Evolutionary conservation across 2,113 vertebrate genomes (phyloP).

Genomic region (Dipodomys ordii): DNA sequence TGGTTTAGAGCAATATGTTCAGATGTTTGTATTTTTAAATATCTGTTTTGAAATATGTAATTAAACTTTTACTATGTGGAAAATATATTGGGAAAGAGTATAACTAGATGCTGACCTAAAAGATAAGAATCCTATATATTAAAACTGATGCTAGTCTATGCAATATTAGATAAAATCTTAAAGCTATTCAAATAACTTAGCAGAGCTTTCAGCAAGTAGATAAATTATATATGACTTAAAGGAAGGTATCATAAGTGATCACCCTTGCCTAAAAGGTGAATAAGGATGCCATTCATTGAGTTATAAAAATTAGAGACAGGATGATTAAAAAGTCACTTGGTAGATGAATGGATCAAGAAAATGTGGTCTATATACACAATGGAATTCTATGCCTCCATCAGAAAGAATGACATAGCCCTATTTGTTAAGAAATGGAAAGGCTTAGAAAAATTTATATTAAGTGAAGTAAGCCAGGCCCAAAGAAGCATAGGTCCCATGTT

Average conservation of each 20-base stretch:
- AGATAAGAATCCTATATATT: constrained; percentile 19
- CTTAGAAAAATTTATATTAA: no score
- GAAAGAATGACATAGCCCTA: no score
- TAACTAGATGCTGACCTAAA: not conserved
- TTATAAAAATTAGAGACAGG: constrained; percentile 43
- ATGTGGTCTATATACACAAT: no score
- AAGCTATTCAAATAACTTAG: constrained; percentile 22
- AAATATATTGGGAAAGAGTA: not conserved
- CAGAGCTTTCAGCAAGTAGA: not conserved
- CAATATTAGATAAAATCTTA: constrained; percentile 48
- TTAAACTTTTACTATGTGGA: constrained; percentile 6
- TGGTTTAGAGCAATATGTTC: constrained; percentile 16
- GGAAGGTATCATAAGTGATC: constrained; percentile 9
- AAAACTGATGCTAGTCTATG: constrained; percentile 23
- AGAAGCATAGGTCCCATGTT: no score
- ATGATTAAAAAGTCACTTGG: constrained; percentile 17
- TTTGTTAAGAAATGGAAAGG: no score
- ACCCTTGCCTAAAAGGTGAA: constrained; percentile 19
- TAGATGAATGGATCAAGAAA: no score
- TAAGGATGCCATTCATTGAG: not conserved
- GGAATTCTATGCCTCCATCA: no score
- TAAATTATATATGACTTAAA: not conserved
- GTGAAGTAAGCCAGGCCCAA: no score
- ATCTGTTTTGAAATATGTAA: constrained; percentile 33
- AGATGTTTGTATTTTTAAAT: constrained; percentile 14